Evolutionary conservation across 2,113 vertebrate genomes (phyloP).

Genomic region (Sminthopsis crassicaudata): DNA sequence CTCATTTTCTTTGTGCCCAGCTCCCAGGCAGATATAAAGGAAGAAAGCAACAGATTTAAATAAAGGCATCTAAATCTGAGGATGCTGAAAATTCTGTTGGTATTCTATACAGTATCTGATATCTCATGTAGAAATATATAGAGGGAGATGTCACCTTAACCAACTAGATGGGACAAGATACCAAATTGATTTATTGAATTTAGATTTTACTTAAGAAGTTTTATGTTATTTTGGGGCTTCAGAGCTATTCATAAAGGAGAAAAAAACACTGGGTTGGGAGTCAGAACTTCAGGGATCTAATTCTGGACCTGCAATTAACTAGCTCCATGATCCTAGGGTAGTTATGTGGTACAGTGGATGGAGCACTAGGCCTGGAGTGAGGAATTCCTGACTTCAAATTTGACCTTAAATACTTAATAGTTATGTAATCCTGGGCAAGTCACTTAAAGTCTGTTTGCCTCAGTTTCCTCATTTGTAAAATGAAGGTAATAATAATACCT

Average conservation of each 20-base stretch:
- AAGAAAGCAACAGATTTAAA: slow-evolving; percentile 23
- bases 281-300: neutral
- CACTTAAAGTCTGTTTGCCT: neutral
- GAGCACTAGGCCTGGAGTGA: neutral
- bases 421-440: neutral
- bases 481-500: neutral
- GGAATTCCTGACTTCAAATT: neutral
- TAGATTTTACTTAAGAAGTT: neutral
- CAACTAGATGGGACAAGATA: neutral
- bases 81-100: neutral
- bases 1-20: slow-evolving; percentile 1
- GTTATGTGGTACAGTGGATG: neutral
- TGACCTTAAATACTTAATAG: neutral
- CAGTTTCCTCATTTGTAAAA: neutral
- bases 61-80: neutral
- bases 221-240: neutral
- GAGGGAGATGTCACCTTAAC: neutral
- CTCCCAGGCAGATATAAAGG: slow-evolving; percentile 9
- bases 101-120: neutral
- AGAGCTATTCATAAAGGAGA: neutral
- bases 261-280: neutral
- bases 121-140: neutral
- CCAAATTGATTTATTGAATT: neutral
- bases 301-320: neutral
- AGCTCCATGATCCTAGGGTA: neutral